A percentile compares a stretch with the other conserved stretches of the same genome.
These are phyloP conservation scores for Pocillopora verrucosa DNA, from an alignment of 64 coral and sea anemone species.

Conservation along the genomic window DNA sequence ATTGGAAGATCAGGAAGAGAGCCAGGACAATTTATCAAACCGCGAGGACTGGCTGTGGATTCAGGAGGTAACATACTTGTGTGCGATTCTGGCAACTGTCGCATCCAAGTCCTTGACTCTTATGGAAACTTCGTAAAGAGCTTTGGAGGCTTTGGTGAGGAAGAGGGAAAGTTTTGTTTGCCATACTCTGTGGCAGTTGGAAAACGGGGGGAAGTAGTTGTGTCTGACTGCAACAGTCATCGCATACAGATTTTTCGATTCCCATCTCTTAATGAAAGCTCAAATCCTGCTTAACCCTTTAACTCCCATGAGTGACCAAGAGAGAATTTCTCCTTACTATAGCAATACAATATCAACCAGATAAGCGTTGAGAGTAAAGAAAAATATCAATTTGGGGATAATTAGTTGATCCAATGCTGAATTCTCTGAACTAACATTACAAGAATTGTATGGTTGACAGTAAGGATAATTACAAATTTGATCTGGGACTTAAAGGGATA, in stretches of 20 bases:
- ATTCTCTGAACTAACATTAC: too few relatives aligned
- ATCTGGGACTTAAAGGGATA: too few relatives aligned
- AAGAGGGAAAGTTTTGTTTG: conserved; percentile 46
- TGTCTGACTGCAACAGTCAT: conserved; percentile 60
- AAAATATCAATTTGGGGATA: too few relatives aligned
- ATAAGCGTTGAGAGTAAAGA: too few relatives aligned
- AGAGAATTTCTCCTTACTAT: too few relatives aligned
- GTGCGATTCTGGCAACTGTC: conserved; percentile 62
- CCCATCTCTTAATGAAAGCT: neutral
- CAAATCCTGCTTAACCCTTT: neutral
- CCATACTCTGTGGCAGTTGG: conserved; percentile 41
- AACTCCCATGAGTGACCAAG: too few relatives aligned
- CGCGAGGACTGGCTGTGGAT: conserved; percentile 54
- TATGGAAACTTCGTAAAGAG: conserved; percentile 65
- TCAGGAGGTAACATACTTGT: conserved; percentile 54
- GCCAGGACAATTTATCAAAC: conserved; percentile 42
- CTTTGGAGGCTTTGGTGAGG: conserved; percentile 43
- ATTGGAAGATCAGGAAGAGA: conserved; percentile 52
- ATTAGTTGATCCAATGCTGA: too few relatives aligned
- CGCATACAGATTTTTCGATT: conserved; percentile 52
- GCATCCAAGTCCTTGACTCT: conserved; percentile 59
- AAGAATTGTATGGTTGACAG: too few relatives aligned
- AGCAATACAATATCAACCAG: too few relatives aligned
- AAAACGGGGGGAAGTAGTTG: conserved; percentile 18
- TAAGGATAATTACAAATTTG: too few relatives aligned